phyloP scores from a whole-genome alignment of 2,797 vertebrate species.

The Mareca penelope region DNA sequence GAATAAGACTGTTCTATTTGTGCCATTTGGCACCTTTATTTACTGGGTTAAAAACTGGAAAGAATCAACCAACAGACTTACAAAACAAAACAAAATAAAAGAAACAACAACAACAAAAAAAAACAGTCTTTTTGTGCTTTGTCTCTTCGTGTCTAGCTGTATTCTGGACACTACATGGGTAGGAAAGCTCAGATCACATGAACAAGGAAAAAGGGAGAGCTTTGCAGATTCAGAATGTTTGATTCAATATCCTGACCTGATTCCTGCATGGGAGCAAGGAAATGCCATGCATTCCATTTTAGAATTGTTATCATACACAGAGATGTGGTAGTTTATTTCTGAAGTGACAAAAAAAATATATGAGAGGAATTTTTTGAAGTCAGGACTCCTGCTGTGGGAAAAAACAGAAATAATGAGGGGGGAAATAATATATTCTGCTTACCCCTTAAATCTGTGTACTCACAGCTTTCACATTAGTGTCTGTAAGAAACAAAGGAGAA shows the following conservation, averaged over 20 bases:
- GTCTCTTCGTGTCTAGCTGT: not conserved
- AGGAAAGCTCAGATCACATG: not conserved
- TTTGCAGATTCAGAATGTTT: not conserved
- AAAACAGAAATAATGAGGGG: not conserved
- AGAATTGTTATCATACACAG: not conserved
- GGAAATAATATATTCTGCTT: not conserved
- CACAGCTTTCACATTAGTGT: not conserved
- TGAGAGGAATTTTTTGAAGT: not conserved
- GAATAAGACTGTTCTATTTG: not conserved
- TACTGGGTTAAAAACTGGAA: not conserved
- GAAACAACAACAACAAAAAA: not conserved
- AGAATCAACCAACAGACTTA: not conserved
- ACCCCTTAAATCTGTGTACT: not conserved
- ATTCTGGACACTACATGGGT: not conserved
- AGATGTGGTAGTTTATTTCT: not conserved
- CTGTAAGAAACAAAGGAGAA: not conserved
- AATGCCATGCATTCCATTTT: conserved; percentile 59
- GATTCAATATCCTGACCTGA: conserved; percentile 6
- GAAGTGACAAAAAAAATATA: not conserved
- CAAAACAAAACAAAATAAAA: not conserved
- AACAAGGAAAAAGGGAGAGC: not conserved
- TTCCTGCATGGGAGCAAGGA: conserved; percentile 24
- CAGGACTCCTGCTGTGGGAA: not conserved
- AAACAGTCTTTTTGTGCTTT: not conserved
- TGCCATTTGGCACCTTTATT: not conserved